A percentile compares a stretch with the other conserved stretches of the same genome.
Evolutionary conservation across 2,113 vertebrate genomes (phyloP).

Genomic region (Lynx canadensis): DNA sequence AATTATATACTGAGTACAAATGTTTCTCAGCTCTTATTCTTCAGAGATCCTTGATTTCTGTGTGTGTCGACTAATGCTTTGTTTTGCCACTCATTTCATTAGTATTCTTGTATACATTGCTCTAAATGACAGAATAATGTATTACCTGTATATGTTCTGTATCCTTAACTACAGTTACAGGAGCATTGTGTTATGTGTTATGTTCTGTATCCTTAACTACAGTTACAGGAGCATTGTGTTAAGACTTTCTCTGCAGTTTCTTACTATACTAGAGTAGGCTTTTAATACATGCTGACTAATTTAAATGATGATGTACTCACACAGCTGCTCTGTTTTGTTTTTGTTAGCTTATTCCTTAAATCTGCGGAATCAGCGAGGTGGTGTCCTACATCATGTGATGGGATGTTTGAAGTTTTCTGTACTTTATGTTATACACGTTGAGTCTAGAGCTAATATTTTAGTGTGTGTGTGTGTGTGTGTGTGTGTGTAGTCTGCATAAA

Average conservation of each 20-base stretch:
- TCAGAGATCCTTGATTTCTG: background rate
- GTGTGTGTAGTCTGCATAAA: background rate
- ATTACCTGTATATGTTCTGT: background rate
- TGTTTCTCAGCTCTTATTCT: background rate
- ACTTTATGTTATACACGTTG: background rate
- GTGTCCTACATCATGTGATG: background rate
- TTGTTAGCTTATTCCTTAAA: background rate
- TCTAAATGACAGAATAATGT: background rate
- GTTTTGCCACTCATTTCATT: background rate
- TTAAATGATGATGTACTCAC: background rate
- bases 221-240: background rate
- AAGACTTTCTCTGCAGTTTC: background rate
- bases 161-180: background rate
- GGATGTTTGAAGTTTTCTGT: background rate
- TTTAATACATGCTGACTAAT: conserved; percentile 16
- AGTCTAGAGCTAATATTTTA: background rate
- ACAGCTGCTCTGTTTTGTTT: background rate
- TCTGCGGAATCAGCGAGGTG: conserved; percentile 2
- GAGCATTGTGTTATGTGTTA: background rate
- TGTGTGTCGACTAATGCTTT: background rate
- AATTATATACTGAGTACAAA: background rate
- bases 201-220: background rate
- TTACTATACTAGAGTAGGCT: background rate
- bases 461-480: background rate
- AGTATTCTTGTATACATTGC: background rate